Evolutionary conservation across 1,140 invertebrate species (phyloP), one percentile per base, ranked within the genome.

Genomic region (Brachionus koreanus): DNA sequence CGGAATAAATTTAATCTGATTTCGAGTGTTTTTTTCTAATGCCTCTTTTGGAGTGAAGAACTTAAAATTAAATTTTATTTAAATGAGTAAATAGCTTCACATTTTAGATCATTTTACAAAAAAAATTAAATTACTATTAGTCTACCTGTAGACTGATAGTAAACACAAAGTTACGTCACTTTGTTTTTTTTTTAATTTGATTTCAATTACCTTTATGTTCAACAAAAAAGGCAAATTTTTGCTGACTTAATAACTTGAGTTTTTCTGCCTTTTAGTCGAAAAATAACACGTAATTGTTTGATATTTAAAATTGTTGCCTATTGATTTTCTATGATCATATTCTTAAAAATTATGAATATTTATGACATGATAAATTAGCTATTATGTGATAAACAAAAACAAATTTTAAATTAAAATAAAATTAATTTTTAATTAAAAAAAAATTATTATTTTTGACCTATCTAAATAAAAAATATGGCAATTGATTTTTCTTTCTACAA

Each of bases 31-130:
- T 25, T 61, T 57, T 37, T 65, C 49, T 25, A 79, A 43, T 33
- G 76, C 61, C 16, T 79, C 76, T 25, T 37, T 13, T 79, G 76
- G 76, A n/a, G 49, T 65, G 23, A 42, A 65, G n/a, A 79, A 61
- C 76, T 79, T 61, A 37, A 6, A 25, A 69, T 12, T 42, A 12
- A 13, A 42, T 10, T 10, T 0, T 19, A 43, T 6, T 23, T 19
- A 74, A 25, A 74, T 13, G 29, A 43, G 19, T 43, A 72, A 43
- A 46, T 12, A 46, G 29, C 29, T 29, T 29, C 29, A 46, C n/a
- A 46, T 12, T 10, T 5, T 46, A 46, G 43, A n/a, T 46, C 43
- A 2, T 2, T 10, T 57, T 57, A 16, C 6, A 57, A 57, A n/a
- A 57, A 19, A 63, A 25, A 25, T 12, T 25, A 25, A 63, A 29